Base-by-base conservation (phyloP, 64 coral and sea anemone genomes). In the Cladopsammia gracilis region DNA sequence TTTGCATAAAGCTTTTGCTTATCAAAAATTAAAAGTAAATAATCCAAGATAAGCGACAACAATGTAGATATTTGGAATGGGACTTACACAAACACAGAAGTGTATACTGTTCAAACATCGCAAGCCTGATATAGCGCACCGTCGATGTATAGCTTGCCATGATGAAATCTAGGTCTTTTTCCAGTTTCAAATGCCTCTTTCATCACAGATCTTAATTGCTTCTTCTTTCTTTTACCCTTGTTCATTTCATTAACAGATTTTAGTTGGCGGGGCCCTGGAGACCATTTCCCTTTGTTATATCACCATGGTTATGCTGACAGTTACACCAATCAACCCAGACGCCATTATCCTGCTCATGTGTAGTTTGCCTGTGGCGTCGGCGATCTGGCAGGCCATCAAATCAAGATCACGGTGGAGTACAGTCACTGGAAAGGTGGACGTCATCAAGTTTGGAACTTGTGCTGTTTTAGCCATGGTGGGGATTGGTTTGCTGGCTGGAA, bases 241-340 rank as follows among this genome's bases (percentile, higher is more conserved):
- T 34, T 34, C 72, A 3, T 75, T 50, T 23, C 23, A 24, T 72
- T 82, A 25, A 1, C 71, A 92, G 90, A 92, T 92, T 26, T 14
- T 92, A 15, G 10, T 86, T 53, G 79, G 80, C 4, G 90, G 90
- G 13, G 18, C 25, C 15, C 48, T 92, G 12, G 90, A 92, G 24
- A 70, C 81, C 14, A 4, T 75, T 49, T 92, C 79, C 7, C 43
- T 92, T 48, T 76, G 62, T 52, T 92, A 65, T 76, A 58, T 92
- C 5, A 70, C 60, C 58, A 62, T 92, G 1, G 82, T 76, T 0
- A 71, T 65, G 16, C 53, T 86, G 4, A 86, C 80, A n/a, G 80
- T 92, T 7, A 11, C 76, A 34, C 48, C 58, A 8, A 43, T 85
- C 13, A 51, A 48, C 3, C 58, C 90, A 53, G 24, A 34, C 20